Percentiles rank a stretch among this genome's conserved stretches.
phyloP scores from a whole-genome alignment of 2,113 vertebrate species.

The Castor canadensis region DNA sequence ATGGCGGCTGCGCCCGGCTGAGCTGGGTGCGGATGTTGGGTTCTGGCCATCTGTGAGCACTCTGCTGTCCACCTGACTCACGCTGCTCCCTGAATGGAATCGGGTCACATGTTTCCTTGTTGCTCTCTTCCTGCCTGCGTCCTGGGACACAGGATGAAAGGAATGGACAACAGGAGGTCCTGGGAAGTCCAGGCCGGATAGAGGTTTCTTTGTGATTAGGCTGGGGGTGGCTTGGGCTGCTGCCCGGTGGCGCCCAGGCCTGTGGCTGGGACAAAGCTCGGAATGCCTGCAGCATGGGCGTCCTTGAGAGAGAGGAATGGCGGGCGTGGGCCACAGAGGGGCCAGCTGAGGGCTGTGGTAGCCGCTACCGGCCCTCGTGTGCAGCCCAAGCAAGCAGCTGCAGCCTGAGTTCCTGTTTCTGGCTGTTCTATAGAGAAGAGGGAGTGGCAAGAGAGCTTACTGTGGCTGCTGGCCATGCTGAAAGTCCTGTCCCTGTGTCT shows the following conservation, averaged over 20 bases:
- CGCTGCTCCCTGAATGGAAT: neutral
- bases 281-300: neutral
- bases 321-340: neutral
- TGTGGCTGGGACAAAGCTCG: neutral
- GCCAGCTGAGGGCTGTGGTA: neutral
- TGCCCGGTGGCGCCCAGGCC: neutral
- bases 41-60: neutral
- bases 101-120: neutral
- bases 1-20: too few relatives aligned
- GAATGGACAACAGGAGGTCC: neutral
- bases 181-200: conserved; percentile 29
- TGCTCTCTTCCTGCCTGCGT: neutral
- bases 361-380: neutral
- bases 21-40: neutral
- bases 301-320: neutral
- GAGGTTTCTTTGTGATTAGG: conserved; percentile 47
- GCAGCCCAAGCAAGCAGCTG: neutral
- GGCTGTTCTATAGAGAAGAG: neutral
- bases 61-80: neutral
- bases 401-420: neutral
- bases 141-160: neutral
- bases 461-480: neutral
- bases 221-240: conserved; percentile 5
- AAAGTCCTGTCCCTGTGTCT: neutral
- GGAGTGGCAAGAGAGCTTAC: neutral